phyloP scores from a whole-genome alignment of 2,113 vertebrate species.

The Misgurnus anguillicaudatus region DNA sequence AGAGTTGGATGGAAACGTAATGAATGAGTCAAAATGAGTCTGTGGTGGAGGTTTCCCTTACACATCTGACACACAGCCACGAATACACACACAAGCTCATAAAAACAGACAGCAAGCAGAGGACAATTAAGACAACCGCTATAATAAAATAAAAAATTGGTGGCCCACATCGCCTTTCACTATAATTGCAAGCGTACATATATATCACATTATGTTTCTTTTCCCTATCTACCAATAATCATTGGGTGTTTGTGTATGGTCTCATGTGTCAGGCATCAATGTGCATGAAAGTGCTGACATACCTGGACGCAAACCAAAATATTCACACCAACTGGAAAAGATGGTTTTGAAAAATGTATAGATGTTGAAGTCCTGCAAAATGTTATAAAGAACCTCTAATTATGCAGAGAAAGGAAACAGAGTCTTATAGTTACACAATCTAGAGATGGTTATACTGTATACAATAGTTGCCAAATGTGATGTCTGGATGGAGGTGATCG shows the following conservation, averaged over 20 bases:
- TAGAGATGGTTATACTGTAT: no score
- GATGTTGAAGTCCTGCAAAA: neutral
- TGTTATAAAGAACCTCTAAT: neutral
- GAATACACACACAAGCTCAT: conserved; percentile 44
- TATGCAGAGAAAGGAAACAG: neutral
- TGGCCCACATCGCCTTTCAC: neutral
- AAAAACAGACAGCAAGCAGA: conserved; percentile 45
- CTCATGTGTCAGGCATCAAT: neutral
- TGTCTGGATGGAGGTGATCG: no score
- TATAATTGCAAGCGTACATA: no score
- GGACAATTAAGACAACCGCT: neutral
- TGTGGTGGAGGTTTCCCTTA: neutral
- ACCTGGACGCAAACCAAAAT: conserved; percentile 18
- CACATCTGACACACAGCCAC: conserved; percentile 51
- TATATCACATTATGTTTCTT: no score
- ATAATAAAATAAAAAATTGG: neutral
- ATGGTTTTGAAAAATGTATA: neutral
- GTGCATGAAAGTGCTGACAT: conserved; percentile 29
- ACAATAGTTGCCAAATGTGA: no score
- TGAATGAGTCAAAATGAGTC: neutral
- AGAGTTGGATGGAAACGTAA: neutral
- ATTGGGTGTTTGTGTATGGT: neutral
- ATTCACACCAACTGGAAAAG: neutral
- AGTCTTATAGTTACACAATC: no score
- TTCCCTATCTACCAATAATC: no score